These are phyloP conservation scores for Pseudochaenichthys georgianus DNA, from an alignment of 2,797 vertebrate genomes.

Conservation along the genomic window DNA sequence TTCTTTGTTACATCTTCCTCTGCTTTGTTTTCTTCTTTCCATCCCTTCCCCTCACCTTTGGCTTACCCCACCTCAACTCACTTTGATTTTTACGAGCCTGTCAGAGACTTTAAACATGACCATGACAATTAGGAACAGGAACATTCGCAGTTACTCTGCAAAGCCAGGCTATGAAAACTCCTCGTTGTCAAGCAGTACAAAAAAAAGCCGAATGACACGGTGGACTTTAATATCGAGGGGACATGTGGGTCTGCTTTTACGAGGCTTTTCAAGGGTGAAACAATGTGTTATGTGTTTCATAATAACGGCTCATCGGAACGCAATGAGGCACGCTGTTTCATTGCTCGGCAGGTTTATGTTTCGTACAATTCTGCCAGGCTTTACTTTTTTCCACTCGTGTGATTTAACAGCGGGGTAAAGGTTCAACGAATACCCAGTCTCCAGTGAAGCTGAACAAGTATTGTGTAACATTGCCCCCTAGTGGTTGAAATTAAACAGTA, in stretches of 20 bases:
- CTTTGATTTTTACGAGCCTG: slow-evolving; percentile 47
- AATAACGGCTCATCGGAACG: slow-evolving; percentile 51
- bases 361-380: slow-evolving; percentile 34
- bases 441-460: not conserved
- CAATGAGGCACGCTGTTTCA: slow-evolving; percentile 53
- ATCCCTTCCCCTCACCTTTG: slow-evolving; percentile 48
- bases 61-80: slow-evolving; percentile 37
- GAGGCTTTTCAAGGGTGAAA: slow-evolving; percentile 48
- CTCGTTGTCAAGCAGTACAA: slow-evolving; percentile 6
- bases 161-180: slow-evolving; percentile 53
- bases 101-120: slow-evolving; percentile 51
- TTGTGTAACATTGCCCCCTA: slow-evolving; percentile 76
- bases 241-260: slow-evolving; percentile 37
- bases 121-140: slow-evolving; percentile 46
- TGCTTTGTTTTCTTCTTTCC: slow-evolving; percentile 12
- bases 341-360: slow-evolving; percentile 51
- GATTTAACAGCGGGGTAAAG: slow-evolving; percentile 49
- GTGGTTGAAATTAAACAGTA: slow-evolving; percentile 52
- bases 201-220: slow-evolving; percentile 36
- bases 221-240: slow-evolving; percentile 36
- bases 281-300: slow-evolving; percentile 60
- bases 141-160: slow-evolving; percentile 36
- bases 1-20: slow-evolving; percentile 25
- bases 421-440: slow-evolving; percentile 36
- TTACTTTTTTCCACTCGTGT: slow-evolving; percentile 25